Evolutionary conservation across 2,888 invertebrate genomes (phyloP).

Genomic region (Noctua pronuba): DNA sequence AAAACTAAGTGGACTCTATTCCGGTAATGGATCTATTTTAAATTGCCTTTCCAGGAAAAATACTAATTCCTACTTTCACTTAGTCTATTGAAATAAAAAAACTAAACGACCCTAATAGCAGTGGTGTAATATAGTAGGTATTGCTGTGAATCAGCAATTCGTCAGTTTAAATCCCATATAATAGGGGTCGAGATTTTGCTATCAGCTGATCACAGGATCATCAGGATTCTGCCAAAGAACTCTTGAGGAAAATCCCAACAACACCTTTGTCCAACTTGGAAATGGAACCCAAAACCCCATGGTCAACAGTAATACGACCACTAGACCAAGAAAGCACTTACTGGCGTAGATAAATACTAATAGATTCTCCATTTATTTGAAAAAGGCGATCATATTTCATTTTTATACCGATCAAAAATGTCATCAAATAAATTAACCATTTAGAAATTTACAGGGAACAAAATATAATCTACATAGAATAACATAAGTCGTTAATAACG

Average conservation of each 20-base stretch:
- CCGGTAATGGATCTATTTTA: neutral
- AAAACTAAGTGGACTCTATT: slow-evolving; percentile 2
- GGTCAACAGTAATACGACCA: neutral
- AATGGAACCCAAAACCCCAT: neutral
- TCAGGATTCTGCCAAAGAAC: neutral
- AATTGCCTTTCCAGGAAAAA: neutral
- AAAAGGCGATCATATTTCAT: neutral
- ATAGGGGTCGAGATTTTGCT: neutral
- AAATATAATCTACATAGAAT: slow-evolving; percentile 5
- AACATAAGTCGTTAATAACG: slow-evolving; percentile 20
- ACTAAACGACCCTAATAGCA: neutral
- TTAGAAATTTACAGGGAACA: neutral
- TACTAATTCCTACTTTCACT: neutral
- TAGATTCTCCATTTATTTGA: neutral
- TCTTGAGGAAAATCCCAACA: neutral
- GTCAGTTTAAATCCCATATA: neutral
- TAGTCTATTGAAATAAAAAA: neutral
- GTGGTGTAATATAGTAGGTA: neutral
- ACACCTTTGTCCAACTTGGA: neutral
- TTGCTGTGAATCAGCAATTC: neutral
- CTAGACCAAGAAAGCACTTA: neutral
- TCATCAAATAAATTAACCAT: slow-evolving; percentile 12
- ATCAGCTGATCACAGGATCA: neutral
- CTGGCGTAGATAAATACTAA: neutral
- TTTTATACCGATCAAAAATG: neutral